Percentiles rank a stretch among this genome's conserved stretches.
phyloP scores from a whole-genome alignment of 92 coral and sea anemone species.

The Virgularia gustaviana region DNA sequence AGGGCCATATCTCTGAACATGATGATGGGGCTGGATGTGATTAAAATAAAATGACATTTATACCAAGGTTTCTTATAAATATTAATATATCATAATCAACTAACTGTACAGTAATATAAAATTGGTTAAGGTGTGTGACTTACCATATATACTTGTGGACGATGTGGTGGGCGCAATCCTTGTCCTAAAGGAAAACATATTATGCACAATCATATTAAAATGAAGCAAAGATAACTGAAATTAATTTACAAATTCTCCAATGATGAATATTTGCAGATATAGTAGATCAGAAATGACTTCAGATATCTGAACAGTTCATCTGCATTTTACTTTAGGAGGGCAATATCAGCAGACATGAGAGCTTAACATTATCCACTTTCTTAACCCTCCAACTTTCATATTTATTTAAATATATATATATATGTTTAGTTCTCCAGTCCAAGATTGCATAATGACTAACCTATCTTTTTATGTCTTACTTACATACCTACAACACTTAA shows the following conservation, averaged over 20 bases:
- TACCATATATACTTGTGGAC: slow-evolving; percentile 55
- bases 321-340: slow-evolving; percentile 71
- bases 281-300: slow-evolving; percentile 37
- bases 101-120: neutral
- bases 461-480: too few species aligned
- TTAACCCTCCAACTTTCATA: slow-evolving; percentile 81
- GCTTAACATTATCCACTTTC: slow-evolving; percentile 71
- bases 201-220: neutral
- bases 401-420: neutral
- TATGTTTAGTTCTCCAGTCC: neutral
- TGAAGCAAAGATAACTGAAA: neutral
- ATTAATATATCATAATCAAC: neutral
- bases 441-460: too few species aligned
- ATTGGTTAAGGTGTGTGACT: neutral
- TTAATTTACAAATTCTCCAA: neutral
- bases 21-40: slow-evolving; percentile 44
- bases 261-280: slow-evolving; percentile 32
- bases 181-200: slow-evolving; percentile 24
- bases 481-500: too few species aligned
- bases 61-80: neutral
- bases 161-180: slow-evolving; percentile 25
- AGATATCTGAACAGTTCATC: slow-evolving; percentile 33
- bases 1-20: slow-evolving; percentile 54
- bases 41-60: neutral
- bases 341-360: slow-evolving; percentile 79